phyloP scores from a whole-genome alignment of 2,113 vertebrate genomes.

The Girardinichthys multiradiatus region DNA sequence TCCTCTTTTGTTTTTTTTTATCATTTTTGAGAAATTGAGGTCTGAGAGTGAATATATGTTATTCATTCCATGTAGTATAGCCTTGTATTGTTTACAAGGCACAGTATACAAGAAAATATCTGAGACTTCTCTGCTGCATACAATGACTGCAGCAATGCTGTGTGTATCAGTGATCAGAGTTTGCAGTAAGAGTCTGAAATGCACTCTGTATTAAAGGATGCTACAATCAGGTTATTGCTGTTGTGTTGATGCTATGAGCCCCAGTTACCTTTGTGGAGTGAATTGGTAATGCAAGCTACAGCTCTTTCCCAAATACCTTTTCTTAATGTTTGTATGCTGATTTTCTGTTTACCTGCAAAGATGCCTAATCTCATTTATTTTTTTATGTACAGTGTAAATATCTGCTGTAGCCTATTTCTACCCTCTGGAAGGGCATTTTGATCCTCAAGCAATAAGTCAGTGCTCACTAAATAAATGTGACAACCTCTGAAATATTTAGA shows the following conservation, averaged over 20 bases:
- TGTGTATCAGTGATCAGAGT: slow-evolving; percentile 33
- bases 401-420: not conserved
- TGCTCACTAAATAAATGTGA: not conserved
- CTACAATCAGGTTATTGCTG: slow-evolving; percentile 39
- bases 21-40: not conserved
- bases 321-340: slow-evolving; percentile 4
- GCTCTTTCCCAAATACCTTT: slow-evolving; percentile 21
- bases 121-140: slow-evolving; percentile 50
- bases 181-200: slow-evolving; percentile 35
- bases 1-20: slow-evolving; percentile 15
- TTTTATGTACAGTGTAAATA: not conserved
- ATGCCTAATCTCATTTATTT: not conserved
- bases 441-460: not conserved
- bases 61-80: slow-evolving; percentile 2
- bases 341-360: slow-evolving; percentile 13
- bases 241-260: slow-evolving; percentile 50
- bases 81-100: not conserved
- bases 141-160: slow-evolving; percentile 15
- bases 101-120: slow-evolving; percentile 25
- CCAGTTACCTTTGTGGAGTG: slow-evolving; percentile 54
- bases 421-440: not conserved
- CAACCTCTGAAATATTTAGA: not conserved
- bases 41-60: slow-evolving; percentile 4
- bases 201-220: slow-evolving; percentile 23
- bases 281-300: slow-evolving; percentile 56